Evolutionary conservation across 1,140 invertebrate genomes (phyloP), one percentile per base, ranked within the genome.

Genomic region (Drosophila lini): DNA sequence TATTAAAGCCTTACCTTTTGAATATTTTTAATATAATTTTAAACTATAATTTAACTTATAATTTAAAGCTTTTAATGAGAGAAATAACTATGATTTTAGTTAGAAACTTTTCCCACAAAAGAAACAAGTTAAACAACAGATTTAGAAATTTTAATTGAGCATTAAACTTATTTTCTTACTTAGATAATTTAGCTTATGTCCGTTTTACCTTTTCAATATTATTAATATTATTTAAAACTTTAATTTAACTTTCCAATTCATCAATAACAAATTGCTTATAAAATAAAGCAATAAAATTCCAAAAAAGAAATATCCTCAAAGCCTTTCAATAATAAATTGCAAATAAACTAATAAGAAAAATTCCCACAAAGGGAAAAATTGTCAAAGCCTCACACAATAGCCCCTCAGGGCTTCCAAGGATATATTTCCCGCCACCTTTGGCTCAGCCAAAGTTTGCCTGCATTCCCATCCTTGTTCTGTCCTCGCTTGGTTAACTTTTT

Each of bases 371-470:
- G 11, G 16, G 19, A 28, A 32, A 22, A 11, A 50, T 13, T 25
- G 5, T 28, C 45, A 42, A 19, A 52, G 38, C 38, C 68, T 40
- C 5, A n/a, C 48, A 40, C 32, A 36, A 44, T 45, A 25, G 38
- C 15, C 32, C n/a, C 42, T 47, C 60, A 32, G 61, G 64, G 16
- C 28, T 47, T 41, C 31, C 76, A 78, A 77, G 81, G 55, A 81
- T 58, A 69, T 52, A 69, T 52, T 42, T 60, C n/a, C 50, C 47
- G 48, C 60, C 50, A 53, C 58, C 82, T 75, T 75, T 81, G 59
- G 81, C 79, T 38, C 16, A 40, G 82, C 74, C 74, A 65, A 53
- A 61, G 74, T 45, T 68, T 40, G 71, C 57, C 44, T 44, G 71
- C 57, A 41, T 55, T 38, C 61, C 38, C 69, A 44, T 55, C 42